A percentile compares a stretch with the other conserved stretches of the same genome.
Conservation (phyloP, 1,140 invertebrate genomes). For the Octopus bimaculoides region DNA sequence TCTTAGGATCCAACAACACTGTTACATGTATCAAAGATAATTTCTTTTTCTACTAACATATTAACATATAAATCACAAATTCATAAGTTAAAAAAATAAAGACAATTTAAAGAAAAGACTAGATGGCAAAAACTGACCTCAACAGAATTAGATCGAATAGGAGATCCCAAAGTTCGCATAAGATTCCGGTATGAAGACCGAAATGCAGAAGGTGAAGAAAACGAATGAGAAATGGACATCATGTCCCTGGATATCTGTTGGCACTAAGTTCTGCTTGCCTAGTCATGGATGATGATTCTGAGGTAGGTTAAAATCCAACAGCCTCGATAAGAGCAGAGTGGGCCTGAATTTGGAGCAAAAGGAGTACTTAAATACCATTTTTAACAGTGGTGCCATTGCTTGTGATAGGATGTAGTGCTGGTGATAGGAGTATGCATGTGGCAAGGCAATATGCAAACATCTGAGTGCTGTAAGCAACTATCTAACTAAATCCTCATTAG, state of each 20-base stretch:
- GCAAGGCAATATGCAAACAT: no score
- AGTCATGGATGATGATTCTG: neutral
- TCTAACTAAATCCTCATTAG: no score
- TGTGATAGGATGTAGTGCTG: no score
- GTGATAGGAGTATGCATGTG: no score
- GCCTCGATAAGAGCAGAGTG: neutral
- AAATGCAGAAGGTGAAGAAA: conserved; percentile 10
- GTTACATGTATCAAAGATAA: no score
- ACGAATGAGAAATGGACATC: neutral
- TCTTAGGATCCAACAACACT: no score
- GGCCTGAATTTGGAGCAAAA: conserved; percentile 4
- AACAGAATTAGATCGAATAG: conserved; percentile 8
- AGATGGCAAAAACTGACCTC: neutral
- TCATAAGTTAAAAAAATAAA: no score
- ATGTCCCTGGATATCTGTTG: neutral
- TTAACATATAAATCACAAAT: no score
- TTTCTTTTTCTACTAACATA: no score
- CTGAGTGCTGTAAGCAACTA: no score
- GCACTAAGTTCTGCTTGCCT: neutral
- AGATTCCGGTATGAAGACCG: conserved; percentile 8
- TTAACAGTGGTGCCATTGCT: no score
- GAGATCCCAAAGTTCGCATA: conserved; percentile 1
- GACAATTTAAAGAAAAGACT: no score
- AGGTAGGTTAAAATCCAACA: neutral
- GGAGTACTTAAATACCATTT: neutral